Evolutionary conservation across 30 jellyfish, hydroid and myxozoan genomes (phyloP), one percentile per base, ranked within the genome.

Genomic region (Cassiopea xamachana): DNA sequence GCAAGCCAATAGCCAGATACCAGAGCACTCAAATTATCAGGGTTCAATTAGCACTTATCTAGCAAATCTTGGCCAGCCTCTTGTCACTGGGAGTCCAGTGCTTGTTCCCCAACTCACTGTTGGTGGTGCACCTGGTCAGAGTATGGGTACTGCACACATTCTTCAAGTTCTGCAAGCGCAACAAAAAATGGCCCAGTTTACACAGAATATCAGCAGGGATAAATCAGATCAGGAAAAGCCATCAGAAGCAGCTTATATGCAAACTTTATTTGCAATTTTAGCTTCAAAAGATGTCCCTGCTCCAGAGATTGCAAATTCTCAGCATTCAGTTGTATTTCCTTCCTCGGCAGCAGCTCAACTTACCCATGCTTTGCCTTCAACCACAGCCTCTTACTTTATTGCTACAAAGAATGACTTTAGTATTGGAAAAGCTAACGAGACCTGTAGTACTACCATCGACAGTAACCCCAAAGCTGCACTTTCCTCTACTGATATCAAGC

Each of bases 161-260:
- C 84, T 87, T 39, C 89, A 87, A 19, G 60, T 87, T 1, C 47
- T 87, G 77, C 94, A 87, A 73, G 84, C 94, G 7, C 93, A 86
- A 62, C 93, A 86, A n/a, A 74, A 86, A 61, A 27, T n/a, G 15
- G 61, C 74, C 15, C 87, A 74, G 48, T 39, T 17, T 1, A 39
- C 64, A 1, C 89, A 80, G n/a, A 58, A 6, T 14, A 75, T 13
- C 27, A 5, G 76, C 48, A 64, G 48, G 39, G 83, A 64, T 3
- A 77, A 87, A 69, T 9, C 88, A 1, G 13, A 44, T 44, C 89
- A 76, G 12, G 47, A 18, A 8, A 77, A 77, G 46, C 78, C 74
- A 59, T 18, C 81, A 1, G 94, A 87, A 1, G 68, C 94, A 3
- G 88, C 60, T 13, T 87, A 69, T 55, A 49, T 75, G 94, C 94